Conservation (phyloP, 2,888 invertebrate genomes). For the Nephrotoma guestfalica region DNA sequence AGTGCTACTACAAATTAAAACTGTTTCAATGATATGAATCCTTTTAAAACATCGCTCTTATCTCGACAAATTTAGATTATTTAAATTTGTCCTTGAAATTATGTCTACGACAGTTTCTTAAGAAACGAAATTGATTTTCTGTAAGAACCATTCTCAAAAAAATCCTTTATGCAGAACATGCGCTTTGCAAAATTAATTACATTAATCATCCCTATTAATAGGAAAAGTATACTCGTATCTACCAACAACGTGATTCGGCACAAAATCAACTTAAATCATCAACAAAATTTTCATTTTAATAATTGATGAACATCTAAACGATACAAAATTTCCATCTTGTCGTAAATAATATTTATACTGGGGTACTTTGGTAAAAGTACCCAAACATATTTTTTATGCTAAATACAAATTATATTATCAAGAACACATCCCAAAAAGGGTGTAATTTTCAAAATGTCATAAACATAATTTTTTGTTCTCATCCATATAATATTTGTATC, state of each 20-base stretch:
- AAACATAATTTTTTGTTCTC: neutral
- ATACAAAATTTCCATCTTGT: neutral
- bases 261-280: neutral
- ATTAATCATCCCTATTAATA: neutral
- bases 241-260: neutral
- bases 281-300: neutral
- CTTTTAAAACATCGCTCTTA: no score
- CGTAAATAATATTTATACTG: neutral
- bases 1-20: no score
- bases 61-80: no score
- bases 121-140: neutral
- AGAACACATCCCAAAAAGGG: neutral
- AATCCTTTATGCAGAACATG: neutral
- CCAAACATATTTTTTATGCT: neutral
- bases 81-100: no score
- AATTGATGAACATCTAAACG: neutral
- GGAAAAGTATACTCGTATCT: neutral
- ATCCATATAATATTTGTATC: neutral
- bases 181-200: neutral
- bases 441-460: neutral
- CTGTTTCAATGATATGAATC: no score
- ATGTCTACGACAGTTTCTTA: neutral
- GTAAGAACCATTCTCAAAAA: neutral
- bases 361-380: neutral
- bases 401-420: neutral